Evolutionary conservation across 1,140 invertebrate species (phyloP), one percentile per base, ranked within the genome.

Genomic region (Periplaneta americana): DNA sequence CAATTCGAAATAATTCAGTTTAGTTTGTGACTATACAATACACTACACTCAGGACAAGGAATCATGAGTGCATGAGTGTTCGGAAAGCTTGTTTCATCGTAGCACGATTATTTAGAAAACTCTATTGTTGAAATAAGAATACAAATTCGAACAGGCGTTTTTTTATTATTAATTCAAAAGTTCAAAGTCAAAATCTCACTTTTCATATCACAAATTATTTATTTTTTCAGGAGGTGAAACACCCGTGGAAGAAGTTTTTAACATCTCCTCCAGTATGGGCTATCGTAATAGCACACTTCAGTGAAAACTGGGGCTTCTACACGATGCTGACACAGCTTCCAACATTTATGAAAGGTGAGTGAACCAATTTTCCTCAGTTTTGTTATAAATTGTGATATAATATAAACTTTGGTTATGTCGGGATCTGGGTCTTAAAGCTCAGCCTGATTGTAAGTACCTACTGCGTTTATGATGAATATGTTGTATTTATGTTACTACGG

Each of bases 281-380:
- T 0, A 97, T 98, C 78, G 93, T 96, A 31, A 91, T 93, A 31
- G 96, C 96, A 6, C 97, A 98, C 87, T 98, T 98, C 88, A 94
- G 95, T 81, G 97, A 98, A 88, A 98, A 98, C 88, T 98, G 97
- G 97, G 97, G 97, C 22, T 98, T 98, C 88, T 98, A 98, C 86
- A 98, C 96, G 0, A 91, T 98, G 86, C 90, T 98, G 0, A 98
- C 96, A 0, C 95, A 96, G 84, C 88, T 98, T 36, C 97, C 97
- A 6, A 96, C 94, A 48, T 99, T 97, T 87, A 94, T 99, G 91
- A 95, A 92, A 89, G 94, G 95, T 95, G 85, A 34, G n/a, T n/a
- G n/a, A n/a, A n/a, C n/a, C n/a, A n/a, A n/a, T n/a, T n/a, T n/a
- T n/a, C n/a, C n/a, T n/a, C n/a, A n/a, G n/a, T n/a, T n/a, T n/a